These are phyloP conservation scores for Periparus ater DNA, from an alignment of 2,797 vertebrate species.

Conservation along the genomic window DNA sequence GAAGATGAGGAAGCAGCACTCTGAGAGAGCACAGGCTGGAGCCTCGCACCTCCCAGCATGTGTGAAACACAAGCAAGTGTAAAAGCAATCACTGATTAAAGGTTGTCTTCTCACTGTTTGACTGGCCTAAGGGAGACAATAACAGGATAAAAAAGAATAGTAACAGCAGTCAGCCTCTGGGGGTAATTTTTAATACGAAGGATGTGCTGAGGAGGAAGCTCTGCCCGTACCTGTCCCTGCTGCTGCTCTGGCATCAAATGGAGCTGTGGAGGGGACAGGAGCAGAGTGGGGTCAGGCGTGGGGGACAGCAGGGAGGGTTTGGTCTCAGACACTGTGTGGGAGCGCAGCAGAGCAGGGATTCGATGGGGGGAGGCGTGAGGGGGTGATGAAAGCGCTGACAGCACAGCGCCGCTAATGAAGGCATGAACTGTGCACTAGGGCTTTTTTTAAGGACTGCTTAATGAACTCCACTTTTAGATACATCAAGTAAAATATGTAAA, in stretches of 20 bases:
- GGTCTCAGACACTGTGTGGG: not conserved
- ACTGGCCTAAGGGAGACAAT: constrained; percentile 30
- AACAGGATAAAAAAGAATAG: constrained; percentile 36
- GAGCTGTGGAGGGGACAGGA: not conserved
- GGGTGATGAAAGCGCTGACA: not conserved
- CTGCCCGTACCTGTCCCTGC: not conserved
- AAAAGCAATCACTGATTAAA: constrained; percentile 38
- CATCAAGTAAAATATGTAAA: constrained; percentile 48
- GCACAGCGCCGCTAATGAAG: not conserved
- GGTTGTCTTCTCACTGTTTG: not conserved
- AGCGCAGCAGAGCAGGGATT: not conserved
- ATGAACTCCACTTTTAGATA: constrained; percentile 42
- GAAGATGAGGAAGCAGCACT: not conserved
- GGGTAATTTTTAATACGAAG: constrained; percentile 31
- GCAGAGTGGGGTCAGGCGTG: not conserved
- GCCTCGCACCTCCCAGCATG: constrained; percentile 14
- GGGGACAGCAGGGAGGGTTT: not conserved
- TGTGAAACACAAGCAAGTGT: constrained; percentile 21
- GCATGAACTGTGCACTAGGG: not conserved
- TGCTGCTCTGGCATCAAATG: not conserved
- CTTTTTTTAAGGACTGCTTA: constrained; percentile 11
- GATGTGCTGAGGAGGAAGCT: not conserved
- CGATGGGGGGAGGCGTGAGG: not conserved
- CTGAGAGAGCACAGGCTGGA: not conserved
- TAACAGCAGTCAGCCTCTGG: constrained; percentile 36